These are phyloP conservation scores for Hypotaenidia okinawae DNA, from an alignment of 2,797 vertebrate genomes.

Conservation along the genomic window DNA sequence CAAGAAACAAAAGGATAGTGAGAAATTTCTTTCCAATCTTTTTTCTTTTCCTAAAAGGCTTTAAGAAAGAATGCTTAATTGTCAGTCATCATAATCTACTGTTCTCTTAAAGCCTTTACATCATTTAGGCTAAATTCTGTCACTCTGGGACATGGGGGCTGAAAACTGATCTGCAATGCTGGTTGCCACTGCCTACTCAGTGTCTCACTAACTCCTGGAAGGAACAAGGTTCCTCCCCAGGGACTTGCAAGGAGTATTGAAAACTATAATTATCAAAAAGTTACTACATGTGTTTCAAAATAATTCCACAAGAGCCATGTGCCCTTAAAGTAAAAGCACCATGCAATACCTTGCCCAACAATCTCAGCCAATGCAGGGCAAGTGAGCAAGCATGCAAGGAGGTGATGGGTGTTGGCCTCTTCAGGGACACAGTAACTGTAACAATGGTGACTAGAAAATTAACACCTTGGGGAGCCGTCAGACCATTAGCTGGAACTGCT, in stretches of 20 bases:
- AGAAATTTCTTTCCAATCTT: background rate
- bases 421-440: background rate
- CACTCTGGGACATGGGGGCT: constrained; percentile 46
- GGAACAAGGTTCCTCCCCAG: constrained; percentile 2
- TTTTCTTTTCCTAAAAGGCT: background rate
- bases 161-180: constrained; percentile 20
- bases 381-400: background rate
- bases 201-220: constrained; percentile 14
- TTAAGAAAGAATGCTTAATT: constrained; percentile 62
- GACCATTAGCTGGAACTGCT: background rate
- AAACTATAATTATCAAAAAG: background rate
- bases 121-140: constrained; percentile 40
- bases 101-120: constrained; percentile 42
- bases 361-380: background rate
- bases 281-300: background rate
- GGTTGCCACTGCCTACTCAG: constrained; percentile 17
- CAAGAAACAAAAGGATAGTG: constrained; percentile 60
- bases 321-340: background rate
- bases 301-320: background rate
- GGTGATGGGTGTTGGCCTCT: background rate
- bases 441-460: background rate
- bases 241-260: background rate
- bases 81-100: constrained; percentile 38
- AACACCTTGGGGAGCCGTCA: background rate
- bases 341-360: background rate